phyloP scores from a whole-genome alignment of 1,140 invertebrate genomes.

The Stegodyphus mimosarum region DNA sequence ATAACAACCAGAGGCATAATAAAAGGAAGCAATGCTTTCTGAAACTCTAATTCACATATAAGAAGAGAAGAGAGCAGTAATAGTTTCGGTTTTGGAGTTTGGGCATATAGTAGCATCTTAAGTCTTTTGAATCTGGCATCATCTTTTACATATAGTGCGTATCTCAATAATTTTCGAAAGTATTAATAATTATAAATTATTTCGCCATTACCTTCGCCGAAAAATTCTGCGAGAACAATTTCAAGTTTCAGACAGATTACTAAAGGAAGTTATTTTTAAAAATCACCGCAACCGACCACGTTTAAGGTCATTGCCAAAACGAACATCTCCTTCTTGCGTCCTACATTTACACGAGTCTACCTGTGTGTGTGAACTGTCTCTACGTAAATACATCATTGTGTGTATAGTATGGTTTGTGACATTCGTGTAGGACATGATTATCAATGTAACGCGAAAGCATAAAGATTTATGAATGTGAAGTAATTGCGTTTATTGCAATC shows the following conservation, averaged over 20 bases:
- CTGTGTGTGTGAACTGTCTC: conserved; percentile 34
- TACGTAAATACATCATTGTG: conserved; percentile 33
- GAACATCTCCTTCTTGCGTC: conserved; percentile 58
- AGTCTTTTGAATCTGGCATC: too few relatives aligned
- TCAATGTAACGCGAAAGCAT: background rate
- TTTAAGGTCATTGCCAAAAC: conserved; percentile 60
- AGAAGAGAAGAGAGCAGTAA: too few relatives aligned
- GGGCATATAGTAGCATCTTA: too few relatives aligned
- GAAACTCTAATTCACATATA: too few relatives aligned
- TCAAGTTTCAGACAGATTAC: conserved; percentile 8
- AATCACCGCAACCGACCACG: conserved; percentile 29
- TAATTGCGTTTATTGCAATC: background rate
- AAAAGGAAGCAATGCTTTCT: too few relatives aligned
- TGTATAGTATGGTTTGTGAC: conserved; percentile 53
- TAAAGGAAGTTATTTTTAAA: conserved; percentile 35
- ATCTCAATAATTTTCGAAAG: too few relatives aligned
- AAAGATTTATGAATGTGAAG: background rate
- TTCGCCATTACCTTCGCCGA: too few relatives aligned
- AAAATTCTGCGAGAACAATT: too few relatives aligned
- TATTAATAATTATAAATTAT: too few relatives aligned
- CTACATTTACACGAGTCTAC: conserved; percentile 41
- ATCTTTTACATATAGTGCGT: too few relatives aligned
- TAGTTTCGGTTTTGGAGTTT: too few relatives aligned
- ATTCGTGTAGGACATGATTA: conserved; percentile 45
- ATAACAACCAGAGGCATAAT: too few relatives aligned